Evolutionary conservation across 2,113 vertebrate species (phyloP).

Genomic region (Strix uralensis): DNA sequence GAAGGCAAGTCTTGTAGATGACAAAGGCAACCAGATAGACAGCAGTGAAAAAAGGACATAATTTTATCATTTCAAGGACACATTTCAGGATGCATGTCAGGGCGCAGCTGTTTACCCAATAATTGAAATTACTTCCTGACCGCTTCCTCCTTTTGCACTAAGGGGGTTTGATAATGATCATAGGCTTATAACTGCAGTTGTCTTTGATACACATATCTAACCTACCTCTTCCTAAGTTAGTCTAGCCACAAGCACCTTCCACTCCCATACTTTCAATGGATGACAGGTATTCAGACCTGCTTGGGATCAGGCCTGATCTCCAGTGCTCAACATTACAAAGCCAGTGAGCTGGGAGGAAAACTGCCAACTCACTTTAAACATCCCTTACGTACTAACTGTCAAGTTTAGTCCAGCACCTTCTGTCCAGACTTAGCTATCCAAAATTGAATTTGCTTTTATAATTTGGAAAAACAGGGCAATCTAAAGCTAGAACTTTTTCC

Average conservation of each 20-base stretch:
- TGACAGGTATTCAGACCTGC: background rate
- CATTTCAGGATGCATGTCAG: background rate
- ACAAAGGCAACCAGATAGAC: conserved; percentile 43
- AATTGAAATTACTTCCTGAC: background rate
- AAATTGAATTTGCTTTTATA: background rate
- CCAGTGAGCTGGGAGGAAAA: background rate
- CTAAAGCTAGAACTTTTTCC: background rate
- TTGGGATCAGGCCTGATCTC: background rate
- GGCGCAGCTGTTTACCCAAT: background rate
- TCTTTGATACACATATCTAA: background rate
- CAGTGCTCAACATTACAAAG: background rate
- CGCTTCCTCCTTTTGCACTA: background rate
- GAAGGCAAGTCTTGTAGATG: conserved; percentile 1
- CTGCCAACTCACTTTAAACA: background rate
- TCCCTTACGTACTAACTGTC: background rate
- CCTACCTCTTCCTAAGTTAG: background rate
- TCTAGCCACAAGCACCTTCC: background rate
- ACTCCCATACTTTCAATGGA: background rate
- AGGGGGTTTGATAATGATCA: background rate
- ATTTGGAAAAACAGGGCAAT: background rate
- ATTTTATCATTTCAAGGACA: background rate
- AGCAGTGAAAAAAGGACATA: background rate
- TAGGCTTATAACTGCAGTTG: background rate
- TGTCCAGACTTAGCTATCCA: background rate
- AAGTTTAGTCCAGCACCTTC: background rate